Conservation (phyloP, 2,888 invertebrate species). For the Idaea biselata region DNA sequence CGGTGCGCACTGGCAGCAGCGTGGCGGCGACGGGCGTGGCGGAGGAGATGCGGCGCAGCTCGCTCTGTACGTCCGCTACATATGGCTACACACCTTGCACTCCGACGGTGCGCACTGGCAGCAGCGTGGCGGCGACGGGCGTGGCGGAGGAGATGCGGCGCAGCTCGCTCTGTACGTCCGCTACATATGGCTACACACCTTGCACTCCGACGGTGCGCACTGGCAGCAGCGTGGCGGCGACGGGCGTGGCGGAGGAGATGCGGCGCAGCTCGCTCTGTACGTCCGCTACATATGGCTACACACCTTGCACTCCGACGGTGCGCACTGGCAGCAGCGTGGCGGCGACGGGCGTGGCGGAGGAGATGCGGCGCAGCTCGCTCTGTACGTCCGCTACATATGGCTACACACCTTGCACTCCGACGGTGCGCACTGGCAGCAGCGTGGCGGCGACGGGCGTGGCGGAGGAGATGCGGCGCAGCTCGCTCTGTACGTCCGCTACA, state of each 20-base stretch:
- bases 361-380: constrained; percentile 85
- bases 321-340: constrained; percentile 95
- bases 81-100: too few species aligned
- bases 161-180: constrained; percentile 85
- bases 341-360: constrained; percentile 85
- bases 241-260: constrained; percentile 86
- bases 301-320: too few species aligned
- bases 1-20: constrained; percentile 94
- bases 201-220: constrained; percentile 96
- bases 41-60: constrained; percentile 86
- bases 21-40: constrained; percentile 89
- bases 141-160: constrained; percentile 88
- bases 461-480: constrained; percentile 86
- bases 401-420: too few species aligned
- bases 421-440: constrained; percentile 94
- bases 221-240: constrained; percentile 93
- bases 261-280: constrained; percentile 86
- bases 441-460: constrained; percentile 89
- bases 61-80: constrained; percentile 86
- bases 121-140: constrained; percentile 88
- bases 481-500: constrained; percentile 86
- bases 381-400: constrained; percentile 89
- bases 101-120: constrained; percentile 97
- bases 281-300: too few species aligned
- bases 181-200: too few species aligned